Conservation (phyloP, 2,113 vertebrate species). For the Corythaeola cristata region DNA sequence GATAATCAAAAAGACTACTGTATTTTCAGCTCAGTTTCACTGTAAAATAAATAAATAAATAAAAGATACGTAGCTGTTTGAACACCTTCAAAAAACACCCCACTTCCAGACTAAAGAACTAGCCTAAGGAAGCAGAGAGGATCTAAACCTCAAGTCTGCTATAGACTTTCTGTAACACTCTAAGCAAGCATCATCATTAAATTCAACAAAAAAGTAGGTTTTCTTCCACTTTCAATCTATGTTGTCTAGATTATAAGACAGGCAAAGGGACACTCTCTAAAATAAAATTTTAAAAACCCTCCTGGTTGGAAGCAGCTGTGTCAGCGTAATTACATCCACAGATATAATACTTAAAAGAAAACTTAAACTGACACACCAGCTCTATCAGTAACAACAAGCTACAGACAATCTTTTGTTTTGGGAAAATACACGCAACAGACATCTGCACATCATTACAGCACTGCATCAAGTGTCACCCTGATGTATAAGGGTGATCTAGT, state of each 20-base stretch:
- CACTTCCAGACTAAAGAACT: not conserved
- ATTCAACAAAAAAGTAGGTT: not conserved
- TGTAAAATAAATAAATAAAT: not conserved
- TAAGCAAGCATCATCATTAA: not conserved
- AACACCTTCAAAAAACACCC: not conserved
- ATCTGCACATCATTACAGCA: not conserved
- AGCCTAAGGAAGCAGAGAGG: not conserved
- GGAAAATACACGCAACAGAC: not conserved
- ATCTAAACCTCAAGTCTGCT: not conserved
- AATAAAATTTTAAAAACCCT: not conserved
- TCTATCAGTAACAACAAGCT: not conserved
- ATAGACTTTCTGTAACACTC: not conserved
- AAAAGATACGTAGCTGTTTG: not conserved
- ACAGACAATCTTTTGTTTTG: not conserved
- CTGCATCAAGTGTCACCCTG: not conserved
- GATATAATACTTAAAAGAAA: not conserved
- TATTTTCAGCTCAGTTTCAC: not conserved
- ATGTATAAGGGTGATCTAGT: not conserved
- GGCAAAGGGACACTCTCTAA: not conserved
- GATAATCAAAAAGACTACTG: not conserved
- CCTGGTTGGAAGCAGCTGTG: not conserved
- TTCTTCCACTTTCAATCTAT: not conserved
- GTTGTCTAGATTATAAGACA: not conserved
- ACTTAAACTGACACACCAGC: not conserved
- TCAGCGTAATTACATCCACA: not conserved